A percentile compares a stretch with the other conserved stretches of the same genome.
phyloP scores from a whole-genome alignment of 2,888 invertebrate genomes.

The Hesperia comma region DNA sequence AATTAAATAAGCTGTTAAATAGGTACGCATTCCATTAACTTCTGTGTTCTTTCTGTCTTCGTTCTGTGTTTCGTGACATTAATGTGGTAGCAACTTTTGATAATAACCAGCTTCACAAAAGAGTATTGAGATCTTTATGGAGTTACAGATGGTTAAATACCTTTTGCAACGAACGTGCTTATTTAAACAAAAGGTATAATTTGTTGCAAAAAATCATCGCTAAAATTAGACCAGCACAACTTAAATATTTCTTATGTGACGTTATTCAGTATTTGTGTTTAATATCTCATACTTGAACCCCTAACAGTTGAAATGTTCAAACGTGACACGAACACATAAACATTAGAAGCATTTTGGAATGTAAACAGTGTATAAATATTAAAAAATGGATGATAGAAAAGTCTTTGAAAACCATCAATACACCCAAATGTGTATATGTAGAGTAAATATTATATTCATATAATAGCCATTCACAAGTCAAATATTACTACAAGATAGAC shows the following conservation, averaged over 20 bases:
- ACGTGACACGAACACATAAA: conserved; percentile 58
- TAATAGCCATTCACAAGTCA: neutral
- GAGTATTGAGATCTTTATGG: no score
- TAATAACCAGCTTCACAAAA: no score
- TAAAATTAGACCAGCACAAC: no score
- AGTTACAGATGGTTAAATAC: no score
- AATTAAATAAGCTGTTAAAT: no score
- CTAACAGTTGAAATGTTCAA: conserved; percentile 29
- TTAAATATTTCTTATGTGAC: neutral
- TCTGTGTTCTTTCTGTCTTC: no score
- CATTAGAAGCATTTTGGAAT: conserved; percentile 65
- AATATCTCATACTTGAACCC: conserved; percentile 35
- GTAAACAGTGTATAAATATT: conserved; percentile 46
- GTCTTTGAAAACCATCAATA: neutral
- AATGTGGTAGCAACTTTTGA: no score
- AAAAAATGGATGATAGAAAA: conserved; percentile 15
- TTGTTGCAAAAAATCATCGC: no score
- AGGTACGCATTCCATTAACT: no score
- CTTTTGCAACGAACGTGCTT: no score
- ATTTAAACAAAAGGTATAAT: no score
- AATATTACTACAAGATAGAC: neutral
- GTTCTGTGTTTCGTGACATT: no score
- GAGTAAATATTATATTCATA: neutral
- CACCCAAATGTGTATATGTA: neutral
- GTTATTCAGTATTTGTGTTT: neutral